Base-by-base conservation (phyloP, 1,140 invertebrate species). In the Brachionus plicatilis region DNA sequence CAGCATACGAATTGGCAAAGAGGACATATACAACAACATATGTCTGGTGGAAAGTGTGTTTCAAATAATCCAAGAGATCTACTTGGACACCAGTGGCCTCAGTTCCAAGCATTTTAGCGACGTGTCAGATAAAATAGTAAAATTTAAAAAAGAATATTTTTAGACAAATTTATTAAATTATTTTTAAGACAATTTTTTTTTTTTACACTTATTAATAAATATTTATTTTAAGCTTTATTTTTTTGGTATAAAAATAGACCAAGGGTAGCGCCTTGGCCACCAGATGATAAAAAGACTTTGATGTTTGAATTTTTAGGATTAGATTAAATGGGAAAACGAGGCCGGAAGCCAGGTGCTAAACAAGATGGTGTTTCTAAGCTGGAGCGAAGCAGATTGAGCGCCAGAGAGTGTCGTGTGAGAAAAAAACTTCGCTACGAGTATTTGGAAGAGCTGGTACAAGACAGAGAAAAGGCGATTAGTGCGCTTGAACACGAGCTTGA, bases 351-450 rank as follows among this genome's bases (percentile, higher is more conserved):
- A 84, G 79, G 79, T 45, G 94, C 95, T 86, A 97, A 95, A 91
- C 92, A 95, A 88, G 95, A 97, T 90, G 94, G 96, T 91, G 95
- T 94, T 91, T 94, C 94, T 47, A 97, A 96, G 92, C 91, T 97
- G 85, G 96, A 98, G 90, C 92, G 96, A 76, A 98, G 96, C 90
- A 92, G 96, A 85, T 96, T 98, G 91, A 97, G 95, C 91, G 96
- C 96, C 85, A 92, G 96, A 86, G 96, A 98, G 91, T 99, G 96
- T 89, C 92, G 96, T 86, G 96, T 96, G 47, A 92, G 96, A 53
- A 99, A 99, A 91, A 98, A 99, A 88, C 92, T 98, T 53, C 92
- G 96, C 29, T 97, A 98, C 89, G 96, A 99, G 90, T 98, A 99
- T 89, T 91, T 99, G 79, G 96, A 98, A 90, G 96, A 99, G 89